Percentiles rank a stretch among this genome's conserved stretches.
Evolutionary conservation across 2,888 invertebrate genomes (phyloP).

Genomic region (Tolmerus cingulatus): DNA sequence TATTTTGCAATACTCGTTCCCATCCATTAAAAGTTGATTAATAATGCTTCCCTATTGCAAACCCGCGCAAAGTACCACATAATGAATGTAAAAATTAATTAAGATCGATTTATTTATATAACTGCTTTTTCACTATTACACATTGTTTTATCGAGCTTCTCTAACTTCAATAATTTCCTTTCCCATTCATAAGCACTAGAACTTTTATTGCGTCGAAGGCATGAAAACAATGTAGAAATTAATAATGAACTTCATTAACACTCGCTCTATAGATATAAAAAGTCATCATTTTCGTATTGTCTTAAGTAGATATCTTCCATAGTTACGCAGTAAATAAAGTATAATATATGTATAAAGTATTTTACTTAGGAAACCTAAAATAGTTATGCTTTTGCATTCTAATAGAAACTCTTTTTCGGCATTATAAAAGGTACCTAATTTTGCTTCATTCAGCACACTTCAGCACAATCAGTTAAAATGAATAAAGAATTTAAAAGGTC

Average conservation of each 20-base stretch:
- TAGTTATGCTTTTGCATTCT: too few species aligned
- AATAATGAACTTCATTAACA: background rate
- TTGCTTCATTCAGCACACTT: too few species aligned
- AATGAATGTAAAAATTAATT: background rate
- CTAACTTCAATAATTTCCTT: background rate
- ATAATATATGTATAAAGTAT: too few species aligned
- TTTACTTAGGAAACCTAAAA: too few species aligned
- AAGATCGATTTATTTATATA: background rate
- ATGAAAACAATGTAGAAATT: background rate
- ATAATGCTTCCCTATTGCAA: background rate
- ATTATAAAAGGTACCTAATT: too few species aligned
- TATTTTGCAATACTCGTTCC: background rate
- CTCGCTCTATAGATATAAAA: background rate
- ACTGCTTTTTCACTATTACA: background rate
- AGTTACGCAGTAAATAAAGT: too few species aligned
- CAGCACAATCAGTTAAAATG: too few species aligned
- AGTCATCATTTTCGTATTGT: background rate
- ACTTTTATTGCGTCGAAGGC: background rate
- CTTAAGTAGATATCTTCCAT: too few species aligned
- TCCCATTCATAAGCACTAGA: background rate
- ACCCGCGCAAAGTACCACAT: background rate
- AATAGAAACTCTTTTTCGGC: too few species aligned
- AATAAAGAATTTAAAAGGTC: too few species aligned
- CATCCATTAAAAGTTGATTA: background rate
- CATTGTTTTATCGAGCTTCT: too few species aligned